Base-by-base conservation (phyloP, 1,140 invertebrate species). In the Whitmania pigra region DNA sequence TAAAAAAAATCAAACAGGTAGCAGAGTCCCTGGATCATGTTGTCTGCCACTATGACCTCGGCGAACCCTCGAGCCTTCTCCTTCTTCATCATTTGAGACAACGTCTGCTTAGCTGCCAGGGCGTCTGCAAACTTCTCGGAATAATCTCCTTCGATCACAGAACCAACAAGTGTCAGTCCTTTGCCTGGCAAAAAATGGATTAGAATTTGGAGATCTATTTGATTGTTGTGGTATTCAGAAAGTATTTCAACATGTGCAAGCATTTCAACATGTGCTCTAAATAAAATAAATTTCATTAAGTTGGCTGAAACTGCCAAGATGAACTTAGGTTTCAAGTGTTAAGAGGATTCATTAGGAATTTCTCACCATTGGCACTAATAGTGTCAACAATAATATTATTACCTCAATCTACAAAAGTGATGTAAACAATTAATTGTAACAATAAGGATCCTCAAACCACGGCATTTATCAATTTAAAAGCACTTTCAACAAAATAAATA, bases 41-140 rank as follows among this genome's bases (percentile, higher is more conserved):
- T 88, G 57, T 87, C 86, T 0, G 92, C 85, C 0, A 98, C 91
- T 27, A 98, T 81, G 63, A 96, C 90, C 78, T 99, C 94, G 18
- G 91, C 89, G 82, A 99, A 99, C 68, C 95, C 96, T 83, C 97
- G 98, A 0, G 98, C 92, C 78, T 89, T 71, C 29, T 71, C 71
- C 53, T 63, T 71, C 55, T 66, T 71, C 71, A 71, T 71, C 53
- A 71, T n/a, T 20, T 40, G 27, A 15, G 71, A 60, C 18, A 71
- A 18, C 4, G 53, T 71, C 75, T 79, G 76, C 78, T 91, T 94
- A 0, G 92, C 93, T 0, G 90, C 89, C 70, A 88, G 83, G 0
- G 91, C 89, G 80, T 96, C 91, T 15, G 89, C 88, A 71, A 80
- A 82, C 67, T 79, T 80, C 53, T 85, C 81, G 43, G 76, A 77